Conservation (phyloP, 2,113 vertebrate genomes). For the Cochlearius cochlearius region DNA sequence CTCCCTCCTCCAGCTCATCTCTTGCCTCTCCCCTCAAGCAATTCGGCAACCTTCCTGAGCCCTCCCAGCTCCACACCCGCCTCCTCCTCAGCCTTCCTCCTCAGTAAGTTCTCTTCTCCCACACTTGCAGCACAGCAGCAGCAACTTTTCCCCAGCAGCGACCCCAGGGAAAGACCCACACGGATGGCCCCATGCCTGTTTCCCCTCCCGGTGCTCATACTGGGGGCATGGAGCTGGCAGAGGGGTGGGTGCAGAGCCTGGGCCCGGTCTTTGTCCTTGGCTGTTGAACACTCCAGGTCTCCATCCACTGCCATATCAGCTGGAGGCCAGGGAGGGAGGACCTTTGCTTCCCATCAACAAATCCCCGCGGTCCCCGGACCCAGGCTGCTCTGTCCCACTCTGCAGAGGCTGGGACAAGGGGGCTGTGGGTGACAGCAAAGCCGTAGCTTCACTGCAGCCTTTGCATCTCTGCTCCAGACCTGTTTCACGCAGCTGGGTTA, state of each 20-base stretch:
- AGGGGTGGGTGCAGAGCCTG: background rate
- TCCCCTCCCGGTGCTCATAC: background rate
- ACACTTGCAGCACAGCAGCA: background rate
- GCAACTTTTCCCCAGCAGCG: background rate
- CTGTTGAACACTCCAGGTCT: background rate
- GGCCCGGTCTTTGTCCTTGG: background rate
- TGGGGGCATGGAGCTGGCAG: background rate
- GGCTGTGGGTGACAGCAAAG: background rate
- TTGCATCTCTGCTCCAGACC: background rate
- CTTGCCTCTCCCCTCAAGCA: background rate
- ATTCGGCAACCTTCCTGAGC: background rate
- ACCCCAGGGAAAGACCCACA: background rate
- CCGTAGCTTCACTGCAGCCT: background rate
- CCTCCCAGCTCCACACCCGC: background rate
- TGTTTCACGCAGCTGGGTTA: background rate
- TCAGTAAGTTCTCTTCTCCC: background rate
- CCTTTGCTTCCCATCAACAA: background rate
- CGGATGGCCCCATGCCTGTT: background rate
- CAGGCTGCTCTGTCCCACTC: background rate
- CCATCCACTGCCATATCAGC: rapidly evolving
- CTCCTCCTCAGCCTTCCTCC: background rate
- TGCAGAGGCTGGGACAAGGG: background rate
- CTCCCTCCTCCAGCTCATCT: background rate
- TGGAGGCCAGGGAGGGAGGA: background rate
- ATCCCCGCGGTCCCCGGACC: background rate